Conservation (phyloP, 1,140 invertebrate species). For the Dendroctonus valens region DNA sequence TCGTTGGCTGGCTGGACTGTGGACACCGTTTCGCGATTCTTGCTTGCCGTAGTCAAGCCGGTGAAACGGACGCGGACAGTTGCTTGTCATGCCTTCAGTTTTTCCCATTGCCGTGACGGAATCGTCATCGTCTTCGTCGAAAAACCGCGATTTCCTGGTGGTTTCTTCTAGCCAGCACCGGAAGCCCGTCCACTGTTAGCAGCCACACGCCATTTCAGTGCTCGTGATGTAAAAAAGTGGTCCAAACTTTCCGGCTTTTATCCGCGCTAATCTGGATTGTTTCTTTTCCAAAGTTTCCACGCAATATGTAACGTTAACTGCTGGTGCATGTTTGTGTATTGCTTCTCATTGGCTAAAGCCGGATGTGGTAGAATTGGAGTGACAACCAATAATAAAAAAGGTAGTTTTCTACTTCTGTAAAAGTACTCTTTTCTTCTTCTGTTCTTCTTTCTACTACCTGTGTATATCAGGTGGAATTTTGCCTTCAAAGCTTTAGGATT, state of each 20-base stretch:
- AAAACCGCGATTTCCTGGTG: constrained; percentile 24
- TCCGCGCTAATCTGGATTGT: background rate
- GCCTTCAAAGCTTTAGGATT: no score
- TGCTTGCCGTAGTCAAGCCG: constrained; percentile 11
- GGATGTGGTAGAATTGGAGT: constrained; percentile 25
- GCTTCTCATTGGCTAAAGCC: constrained; percentile 31
- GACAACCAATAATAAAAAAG: constrained; percentile 29
- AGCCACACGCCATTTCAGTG: background rate
- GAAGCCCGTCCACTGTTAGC: constrained; percentile 6
- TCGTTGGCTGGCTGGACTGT: no score
- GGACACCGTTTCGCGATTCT: background rate
- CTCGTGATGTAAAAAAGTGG: constrained; percentile 1
- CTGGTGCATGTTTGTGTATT: constrained; percentile 29
- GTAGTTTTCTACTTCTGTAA: no score
- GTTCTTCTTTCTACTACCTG: no score
- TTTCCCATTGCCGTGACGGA: constrained; percentile 10
- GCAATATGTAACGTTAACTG: constrained; percentile 9
- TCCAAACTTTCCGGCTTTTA: background rate
- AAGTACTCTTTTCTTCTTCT: no score
- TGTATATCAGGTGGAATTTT: no score
- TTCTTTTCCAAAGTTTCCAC: background rate
- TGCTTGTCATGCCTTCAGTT: constrained; percentile 22
- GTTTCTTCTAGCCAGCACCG: constrained; percentile 6
- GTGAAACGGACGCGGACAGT: constrained; percentile 14
- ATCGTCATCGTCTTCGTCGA: background rate